Evolutionary conservation across 2,113 vertebrate genomes (phyloP), one percentile per base, ranked within the genome.

Genomic region (Cheirogaleus medius): DNA sequence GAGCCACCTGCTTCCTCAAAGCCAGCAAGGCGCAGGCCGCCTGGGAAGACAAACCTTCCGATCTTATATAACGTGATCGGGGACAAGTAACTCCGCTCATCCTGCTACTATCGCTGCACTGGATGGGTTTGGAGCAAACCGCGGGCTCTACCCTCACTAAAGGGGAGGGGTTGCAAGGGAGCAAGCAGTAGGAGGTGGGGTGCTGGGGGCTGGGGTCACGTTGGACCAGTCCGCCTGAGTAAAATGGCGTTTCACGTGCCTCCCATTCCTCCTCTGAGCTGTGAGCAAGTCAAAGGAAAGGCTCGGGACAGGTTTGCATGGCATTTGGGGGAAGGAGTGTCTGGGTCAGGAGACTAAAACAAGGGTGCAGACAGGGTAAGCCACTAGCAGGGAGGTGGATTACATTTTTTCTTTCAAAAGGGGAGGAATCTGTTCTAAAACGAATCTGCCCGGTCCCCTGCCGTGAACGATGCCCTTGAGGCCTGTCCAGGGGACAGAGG

Each of bases 201-300:
- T 42, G 8, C 3, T 4, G 21, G 39, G 14, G 39, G 8, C 29
- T 8, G 42, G 64, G 74, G 21, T 37, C 37, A 10, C 18, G 1
- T 37, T 21, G 12, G 44, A 6, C 42, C 18, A 0, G 0, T 17
- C 18, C 18, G 3, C 44, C 25, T 7, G 18, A 37, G 68, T 34
- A 27, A 15, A 47, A 25, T 0, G 29, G 8, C 14, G 3, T 25
- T 8, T 42, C 44, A 39, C 5, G 2, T 27, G n/a, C n/a, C 32
- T 37, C 8, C 23, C 52, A 15, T 20, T 8, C 23, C 44, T 27
- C 13, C 5, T 6, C 63, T 23, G 17, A 11, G 4, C 8, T 47
- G 37, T 14, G 27, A 73, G 34, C 37, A 8, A 23, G 47, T 12
- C 47, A 34, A 49, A 42, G 73, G 25, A 21, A 21, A 20, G 17